A percentile compares a stretch with the other conserved stretches of the same genome.
Evolutionary conservation across 2,797 vertebrate species (phyloP).

Genomic region (Xenopus petersii): DNA sequence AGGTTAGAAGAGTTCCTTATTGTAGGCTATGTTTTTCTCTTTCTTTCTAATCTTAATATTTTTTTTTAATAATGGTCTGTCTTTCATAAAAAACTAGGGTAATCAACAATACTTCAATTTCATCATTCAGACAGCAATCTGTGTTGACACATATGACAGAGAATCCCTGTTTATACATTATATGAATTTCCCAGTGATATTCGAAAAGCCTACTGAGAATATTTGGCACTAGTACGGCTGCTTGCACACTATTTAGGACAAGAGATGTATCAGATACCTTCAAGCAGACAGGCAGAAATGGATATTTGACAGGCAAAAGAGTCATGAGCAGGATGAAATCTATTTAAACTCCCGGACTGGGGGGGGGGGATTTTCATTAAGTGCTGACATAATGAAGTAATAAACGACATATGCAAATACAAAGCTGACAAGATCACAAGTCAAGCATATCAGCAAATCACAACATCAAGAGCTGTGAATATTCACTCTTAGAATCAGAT

Average conservation of each 20-base stretch:
- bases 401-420: conserved; percentile 46
- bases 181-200: no score
- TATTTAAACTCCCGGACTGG: conserved; percentile 63
- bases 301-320: conserved; percentile 65
- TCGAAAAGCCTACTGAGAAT: conserved; percentile 6
- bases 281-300: conserved; percentile 52
- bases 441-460: conserved; percentile 48
- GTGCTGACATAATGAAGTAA: conserved; percentile 53
- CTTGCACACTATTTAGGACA: conserved; percentile 41
- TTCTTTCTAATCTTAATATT: no score
- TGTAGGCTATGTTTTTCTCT: no score
- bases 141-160: no score
- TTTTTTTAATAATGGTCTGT: no score
- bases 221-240: conserved; percentile 39
- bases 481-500: conserved; percentile 30
- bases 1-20: no score
- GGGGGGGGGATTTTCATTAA: conserved; percentile 60
- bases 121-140: no score
- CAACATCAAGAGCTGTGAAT: conserved; percentile 46
- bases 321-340: conserved; percentile 53
- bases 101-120: no score
- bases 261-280: conserved; percentile 45
- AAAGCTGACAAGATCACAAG: conserved; percentile 53
- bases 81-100: no score
- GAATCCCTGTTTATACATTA: no score